Evolutionary conservation across 1,140 invertebrate species (phyloP), one percentile per base, ranked within the genome.

Genomic region (Pristionchus pacificus): DNA sequence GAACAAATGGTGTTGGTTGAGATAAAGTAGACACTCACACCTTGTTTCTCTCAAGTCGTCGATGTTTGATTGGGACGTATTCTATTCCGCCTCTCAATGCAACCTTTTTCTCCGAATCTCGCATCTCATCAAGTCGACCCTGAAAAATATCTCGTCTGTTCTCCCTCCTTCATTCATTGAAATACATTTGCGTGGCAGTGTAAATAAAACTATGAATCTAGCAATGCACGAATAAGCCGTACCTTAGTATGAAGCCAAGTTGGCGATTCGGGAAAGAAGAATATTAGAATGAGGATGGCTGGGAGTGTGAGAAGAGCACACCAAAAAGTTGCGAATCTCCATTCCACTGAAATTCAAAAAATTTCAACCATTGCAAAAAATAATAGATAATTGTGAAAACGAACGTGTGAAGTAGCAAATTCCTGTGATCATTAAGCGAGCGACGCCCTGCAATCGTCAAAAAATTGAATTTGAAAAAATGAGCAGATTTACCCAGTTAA

Each of bases 401-500:
- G n/a, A n/a, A n/a, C n/a, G n/a, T n/a, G n/a, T n/a, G n/a, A n/a
- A n/a, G n/a, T n/a, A n/a, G n/a, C 82, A 84, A 57, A 84, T 74
- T 19, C 79, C 30, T 3, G 81, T 82, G 59, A 82, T 67, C 60
- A 80, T 64, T 1, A 82, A 60, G 3, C 81, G 74, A 32, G 78
- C 81, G 14, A 75, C 69, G 28, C 81, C 81, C 80, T 81, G 33
- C 60, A 76, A 62, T 14, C 2, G 14, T 71, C n/a, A 72, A 27
- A 60, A 32, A 66, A 32, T n/a, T n/a, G n/a, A n/a, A n/a, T n/a
- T n/a, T n/a, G n/a, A n/a, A n/a, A n/a, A n/a, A n/a, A n/a, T n/a
- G n/a, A n/a, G n/a, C n/a, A n/a, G n/a, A n/a, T n/a, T n/a, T 64
- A 82, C 80, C 81, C 81, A 83, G 71, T 83, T 83, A 64, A 83